Evolutionary conservation across 2,888 invertebrate species (phyloP).

Genomic region (Iphiclides podalirius): DNA sequence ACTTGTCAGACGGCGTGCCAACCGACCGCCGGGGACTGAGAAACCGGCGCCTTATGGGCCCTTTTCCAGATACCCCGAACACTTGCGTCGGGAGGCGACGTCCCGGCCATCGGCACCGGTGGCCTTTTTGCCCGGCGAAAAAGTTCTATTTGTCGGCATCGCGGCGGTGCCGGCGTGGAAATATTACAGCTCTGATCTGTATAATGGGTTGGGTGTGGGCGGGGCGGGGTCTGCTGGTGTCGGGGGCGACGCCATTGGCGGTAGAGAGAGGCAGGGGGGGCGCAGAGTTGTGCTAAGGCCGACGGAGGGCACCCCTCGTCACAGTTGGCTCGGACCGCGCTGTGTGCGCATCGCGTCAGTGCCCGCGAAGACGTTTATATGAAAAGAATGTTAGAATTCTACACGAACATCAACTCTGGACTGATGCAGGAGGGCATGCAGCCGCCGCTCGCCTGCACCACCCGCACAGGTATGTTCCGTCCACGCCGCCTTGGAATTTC

Average conservation of each 20-base stretch:
- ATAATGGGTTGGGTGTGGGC: conserved; percentile 58
- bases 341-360: conserved; percentile 39
- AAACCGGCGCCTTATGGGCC: conserved; percentile 13
- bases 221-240: conserved; percentile 51
- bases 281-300: conserved; percentile 34
- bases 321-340: conserved; percentile 51
- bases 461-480: conserved; percentile 82
- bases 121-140: too few relatives aligned
- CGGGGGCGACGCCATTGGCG: conserved; percentile 49
- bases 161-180: conserved; percentile 48
- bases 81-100: too few relatives aligned
- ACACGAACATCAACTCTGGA: conserved; percentile 81
- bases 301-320: conserved; percentile 34
- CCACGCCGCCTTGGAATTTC: too few relatives aligned
- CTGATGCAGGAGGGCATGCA: conserved; percentile 81
- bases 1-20: conserved; percentile 5
- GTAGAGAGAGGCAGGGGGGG: conserved; percentile 42
- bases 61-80: conserved; percentile 3
- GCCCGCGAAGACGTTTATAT: conserved; percentile 40
- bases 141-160: too few relatives aligned
- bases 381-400: conserved; percentile 84
- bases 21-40: too few relatives aligned
- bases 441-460: conserved; percentile 81
- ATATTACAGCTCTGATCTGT: conserved; percentile 62
- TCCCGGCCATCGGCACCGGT: too few relatives aligned